Conservation (phyloP, 2,113 vertebrate species). For the Cynoglossus semilaevis region DNA sequence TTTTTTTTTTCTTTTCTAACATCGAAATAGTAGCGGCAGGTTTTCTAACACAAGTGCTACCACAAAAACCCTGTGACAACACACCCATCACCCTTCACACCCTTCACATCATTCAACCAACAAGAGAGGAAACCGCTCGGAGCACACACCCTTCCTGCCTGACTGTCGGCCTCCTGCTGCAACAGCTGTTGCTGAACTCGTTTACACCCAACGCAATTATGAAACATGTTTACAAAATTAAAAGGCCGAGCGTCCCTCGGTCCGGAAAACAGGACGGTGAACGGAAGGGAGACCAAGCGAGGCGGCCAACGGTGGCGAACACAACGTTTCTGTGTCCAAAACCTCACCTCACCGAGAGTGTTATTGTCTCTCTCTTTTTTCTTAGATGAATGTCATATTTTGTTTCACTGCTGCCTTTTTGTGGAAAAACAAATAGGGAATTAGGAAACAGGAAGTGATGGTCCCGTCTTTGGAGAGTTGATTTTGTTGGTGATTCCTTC, state of each 20-base stretch:
- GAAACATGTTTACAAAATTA: background rate
- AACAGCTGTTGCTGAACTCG: constrained; percentile 11
- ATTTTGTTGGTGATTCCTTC: constrained; percentile 48
- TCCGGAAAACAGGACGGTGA: background rate
- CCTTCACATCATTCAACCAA: constrained; percentile 66
- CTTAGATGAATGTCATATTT: background rate
- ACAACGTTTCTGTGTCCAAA: too few species aligned
- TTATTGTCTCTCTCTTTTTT: too few species aligned
- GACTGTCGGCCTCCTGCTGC: constrained; percentile 40
- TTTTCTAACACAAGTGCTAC: constrained; percentile 39
- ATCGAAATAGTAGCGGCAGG: background rate
- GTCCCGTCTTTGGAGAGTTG: constrained; percentile 26
- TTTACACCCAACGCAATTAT: background rate
- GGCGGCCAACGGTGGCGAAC: too few species aligned
- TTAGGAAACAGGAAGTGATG: constrained; percentile 59
- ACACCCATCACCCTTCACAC: constrained; percentile 74
- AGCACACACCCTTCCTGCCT: constrained; percentile 78
- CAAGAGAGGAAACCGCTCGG: constrained; percentile 76
- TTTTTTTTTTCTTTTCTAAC: background rate
- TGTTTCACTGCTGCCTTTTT: background rate
- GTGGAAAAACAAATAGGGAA: constrained; percentile 48
- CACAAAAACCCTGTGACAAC: constrained; percentile 65
- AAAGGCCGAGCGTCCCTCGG: background rate
- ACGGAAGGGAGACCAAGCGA: too few species aligned
- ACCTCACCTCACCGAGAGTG: too few species aligned